These are phyloP conservation scores for Chaetodon auriga DNA, from an alignment of 2,113 vertebrate genomes.

Conservation along the genomic window DNA sequence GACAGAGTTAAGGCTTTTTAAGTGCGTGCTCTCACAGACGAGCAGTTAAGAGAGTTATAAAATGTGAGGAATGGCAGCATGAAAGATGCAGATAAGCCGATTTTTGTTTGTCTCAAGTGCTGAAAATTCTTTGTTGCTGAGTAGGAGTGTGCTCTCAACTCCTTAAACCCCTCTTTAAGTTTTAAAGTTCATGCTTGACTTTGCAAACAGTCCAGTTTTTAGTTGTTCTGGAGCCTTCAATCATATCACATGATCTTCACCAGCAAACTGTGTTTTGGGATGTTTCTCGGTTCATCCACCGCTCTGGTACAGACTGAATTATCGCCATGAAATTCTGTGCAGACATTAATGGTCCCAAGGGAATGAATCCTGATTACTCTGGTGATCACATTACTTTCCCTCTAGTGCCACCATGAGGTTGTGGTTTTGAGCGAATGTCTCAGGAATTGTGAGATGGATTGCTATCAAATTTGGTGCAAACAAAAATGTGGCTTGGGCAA, in stretches of 20 bases:
- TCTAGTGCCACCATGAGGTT: neutral
- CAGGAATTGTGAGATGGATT: neutral
- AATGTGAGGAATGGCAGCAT: neutral
- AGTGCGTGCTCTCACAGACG: constrained; percentile 1
- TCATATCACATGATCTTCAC: constrained; percentile 3
- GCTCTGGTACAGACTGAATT: constrained; percentile 6
- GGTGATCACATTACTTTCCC: no score
- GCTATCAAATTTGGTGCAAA: neutral
- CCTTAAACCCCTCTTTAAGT: neutral
- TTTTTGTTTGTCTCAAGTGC: neutral
- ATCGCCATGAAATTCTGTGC: neutral
- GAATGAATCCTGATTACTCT: neutral
- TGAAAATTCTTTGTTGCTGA: constrained; percentile 22
- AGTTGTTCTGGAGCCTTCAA: neutral
- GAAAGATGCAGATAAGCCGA: neutral
- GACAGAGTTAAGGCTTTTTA: constrained; percentile 25
- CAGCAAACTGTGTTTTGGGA: neutral
- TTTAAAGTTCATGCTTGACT: neutral
- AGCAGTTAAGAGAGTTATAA: neutral
- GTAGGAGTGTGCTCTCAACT: neutral
- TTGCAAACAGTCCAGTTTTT: neutral
- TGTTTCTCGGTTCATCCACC: neutral
- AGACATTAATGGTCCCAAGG: neutral
- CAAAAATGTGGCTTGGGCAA: no score
- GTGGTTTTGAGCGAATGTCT: no score